Percentiles rank a stretch among this genome's conserved stretches.
Conservation (phyloP, 2,113 vertebrate genomes). For the human region DNA sequence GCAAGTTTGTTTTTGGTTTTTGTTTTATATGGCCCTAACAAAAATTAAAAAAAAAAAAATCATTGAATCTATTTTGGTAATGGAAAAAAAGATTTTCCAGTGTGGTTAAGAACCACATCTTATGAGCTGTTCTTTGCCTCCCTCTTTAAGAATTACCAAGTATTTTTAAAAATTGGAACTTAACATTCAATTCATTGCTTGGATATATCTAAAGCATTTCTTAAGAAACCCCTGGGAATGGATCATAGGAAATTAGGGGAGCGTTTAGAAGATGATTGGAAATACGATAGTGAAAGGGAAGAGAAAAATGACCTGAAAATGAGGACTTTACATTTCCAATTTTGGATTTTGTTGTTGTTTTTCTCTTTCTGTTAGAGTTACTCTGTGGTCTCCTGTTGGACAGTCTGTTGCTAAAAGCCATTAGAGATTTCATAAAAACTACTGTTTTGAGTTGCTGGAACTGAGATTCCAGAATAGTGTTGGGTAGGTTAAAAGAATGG, state of each 20-base stretch:
- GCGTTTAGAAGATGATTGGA: constrained; percentile 15
- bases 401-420: not conserved
- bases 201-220: constrained; percentile 56
- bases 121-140: constrained; percentile 59
- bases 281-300: not conserved
- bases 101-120: constrained; percentile 57
- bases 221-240: constrained; percentile 44
- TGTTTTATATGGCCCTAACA: constrained; percentile 31
- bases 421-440: not conserved
- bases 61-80: constrained; percentile 60
- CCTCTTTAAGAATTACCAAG: constrained; percentile 59
- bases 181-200: constrained; percentile 38
- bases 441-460: constrained; percentile 4
- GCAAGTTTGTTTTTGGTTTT: not conserved
- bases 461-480: not conserved
- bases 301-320: constrained; percentile 19
- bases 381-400: not conserved
- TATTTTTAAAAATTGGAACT: constrained; percentile 43
- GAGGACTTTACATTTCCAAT: not conserved
- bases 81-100: constrained; percentile 64
- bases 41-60: not conserved
- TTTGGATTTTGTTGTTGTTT: constrained; percentile 29
- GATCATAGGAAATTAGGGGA: constrained; percentile 13
- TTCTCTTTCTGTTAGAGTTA: not conserved
- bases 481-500: not conserved